Percentiles rank a stretch among this genome's conserved stretches.
These are phyloP conservation scores for Clepsis dumicolana DNA, from an alignment of 2,888 invertebrate genomes.

Conservation along the genomic window DNA sequence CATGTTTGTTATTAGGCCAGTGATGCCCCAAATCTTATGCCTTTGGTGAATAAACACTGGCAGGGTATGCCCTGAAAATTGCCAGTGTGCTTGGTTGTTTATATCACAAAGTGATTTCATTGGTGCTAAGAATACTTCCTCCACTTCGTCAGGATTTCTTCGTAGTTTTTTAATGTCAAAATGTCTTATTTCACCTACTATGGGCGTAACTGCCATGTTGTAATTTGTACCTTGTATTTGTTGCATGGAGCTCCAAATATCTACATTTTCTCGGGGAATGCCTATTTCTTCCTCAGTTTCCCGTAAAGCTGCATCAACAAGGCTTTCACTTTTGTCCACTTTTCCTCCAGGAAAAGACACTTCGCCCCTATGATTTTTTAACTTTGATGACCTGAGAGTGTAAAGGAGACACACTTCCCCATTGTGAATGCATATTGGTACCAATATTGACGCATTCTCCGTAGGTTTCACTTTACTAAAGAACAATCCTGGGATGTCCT, in stretches of 20 bases:
- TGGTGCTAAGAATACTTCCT: constrained; percentile 90
- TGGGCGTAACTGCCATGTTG: constrained; percentile 89
- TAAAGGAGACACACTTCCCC: constrained; percentile 92
- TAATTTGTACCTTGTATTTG: constrained; percentile 66
- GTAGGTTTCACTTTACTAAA: constrained; percentile 54
- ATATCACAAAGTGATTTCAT: constrained; percentile 88
- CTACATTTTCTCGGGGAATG: constrained; percentile 85
- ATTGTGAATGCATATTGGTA: constrained; percentile 91
- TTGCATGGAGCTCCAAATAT: constrained; percentile 88
- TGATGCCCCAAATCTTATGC: constrained; percentile 91
- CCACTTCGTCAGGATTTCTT: constrained; percentile 91
- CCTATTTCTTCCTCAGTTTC: constrained; percentile 97
- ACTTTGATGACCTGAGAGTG: constrained; percentile 91
- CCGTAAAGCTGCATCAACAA: constrained; percentile 91
- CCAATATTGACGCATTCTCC: constrained; percentile 91
- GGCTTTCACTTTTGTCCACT: constrained; percentile 87
- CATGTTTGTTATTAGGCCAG: constrained; percentile 91
- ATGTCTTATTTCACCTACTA: constrained; percentile 87
- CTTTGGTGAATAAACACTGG: constrained; percentile 85
- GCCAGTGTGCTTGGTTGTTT: constrained; percentile 87
- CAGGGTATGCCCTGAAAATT: constrained; percentile 81
- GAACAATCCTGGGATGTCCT: constrained; percentile 83
- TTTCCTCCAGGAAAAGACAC: constrained; percentile 96
- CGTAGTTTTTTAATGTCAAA: constrained; percentile 82
- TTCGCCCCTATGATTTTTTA: constrained; percentile 92